Conservation (phyloP, 1,140 invertebrate species). For the Scylla paramamosain region DNA sequence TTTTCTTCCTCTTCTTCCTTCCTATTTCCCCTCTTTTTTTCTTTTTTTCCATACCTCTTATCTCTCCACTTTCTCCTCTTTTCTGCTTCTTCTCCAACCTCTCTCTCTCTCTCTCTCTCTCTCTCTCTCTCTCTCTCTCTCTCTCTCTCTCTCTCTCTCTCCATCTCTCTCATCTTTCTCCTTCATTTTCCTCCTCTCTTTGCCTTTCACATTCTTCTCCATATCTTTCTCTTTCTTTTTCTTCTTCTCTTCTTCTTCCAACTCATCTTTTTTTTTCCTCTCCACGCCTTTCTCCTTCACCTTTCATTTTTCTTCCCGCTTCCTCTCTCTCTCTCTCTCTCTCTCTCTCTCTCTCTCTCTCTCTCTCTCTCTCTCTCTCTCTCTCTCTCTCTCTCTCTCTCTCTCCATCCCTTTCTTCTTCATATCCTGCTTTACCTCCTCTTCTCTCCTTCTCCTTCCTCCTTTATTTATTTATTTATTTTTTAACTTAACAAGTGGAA, state of each 20-base stretch:
- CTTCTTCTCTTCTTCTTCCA: neutral
- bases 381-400: too few species aligned
- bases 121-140: slow-evolving; percentile 58
- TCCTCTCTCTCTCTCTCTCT: too few species aligned
- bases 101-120: slow-evolving; percentile 62
- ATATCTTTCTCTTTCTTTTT: neutral
- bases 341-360: slow-evolving; percentile 18
- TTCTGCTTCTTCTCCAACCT: too few species aligned
- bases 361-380: too few species aligned
- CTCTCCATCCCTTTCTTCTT: neutral
- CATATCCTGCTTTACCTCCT: too few species aligned
- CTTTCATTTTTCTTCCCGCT: neutral
- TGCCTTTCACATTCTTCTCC: neutral
- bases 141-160: slow-evolving; percentile 33
- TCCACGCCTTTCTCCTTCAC: neutral
- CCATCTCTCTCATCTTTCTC: neutral
- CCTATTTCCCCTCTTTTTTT: neutral
- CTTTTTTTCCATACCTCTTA: slow-evolving; percentile 25
- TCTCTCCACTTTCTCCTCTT: neutral
- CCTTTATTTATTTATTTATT: too few species aligned
- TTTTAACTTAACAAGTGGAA: too few species aligned
- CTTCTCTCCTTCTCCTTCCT: too few species aligned
- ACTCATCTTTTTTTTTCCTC: neutral
- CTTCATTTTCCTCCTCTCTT: neutral
- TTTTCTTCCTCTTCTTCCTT: neutral